Base-by-base conservation (phyloP, 2,797 vertebrate genomes). In the Lutjanus campechanus region DNA sequence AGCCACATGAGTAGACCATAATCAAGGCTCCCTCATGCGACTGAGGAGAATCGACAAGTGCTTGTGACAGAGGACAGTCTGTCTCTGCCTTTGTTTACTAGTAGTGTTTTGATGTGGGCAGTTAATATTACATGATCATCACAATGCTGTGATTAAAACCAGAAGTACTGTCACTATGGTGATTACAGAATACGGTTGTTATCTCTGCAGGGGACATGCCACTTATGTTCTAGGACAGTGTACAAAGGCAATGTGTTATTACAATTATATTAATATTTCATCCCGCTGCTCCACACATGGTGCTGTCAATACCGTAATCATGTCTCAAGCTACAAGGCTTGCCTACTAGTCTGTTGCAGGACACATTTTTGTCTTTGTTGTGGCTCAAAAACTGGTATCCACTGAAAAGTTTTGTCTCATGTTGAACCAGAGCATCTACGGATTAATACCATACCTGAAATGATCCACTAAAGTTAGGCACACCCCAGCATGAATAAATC, bases 221-320 rank as follows among this genome's bases (percentile, higher is more conserved):
- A 79, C 68, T 61, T 70, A 13, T 77, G 49, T 65, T 73, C 56
- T 63, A 54, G 62, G 56, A 69, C 49, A 46, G 46, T 60, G 58
- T 55, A 73, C 47, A 74, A 72, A 62, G 46, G 53, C 58, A 71
- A 61, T 79, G 58, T 87, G 43, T 77, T 87, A 62, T 86, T 69
- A 74, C 40, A 68, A 53, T 29, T 53, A 25, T 79, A 69, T 89
- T 64, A 56, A 84, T 79, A 83, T 79, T 87, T 84, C 13, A 82
- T 72, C 54, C 79, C 64, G 71, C 49, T 6, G 0, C 55, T 83
- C 49, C 50, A 76, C 17, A 13, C 54, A 51, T 6, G 25, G 47
- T 15, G 7, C 69, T 65, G 55, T 69, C 66, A 59, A 40, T 41
- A 16, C 47, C 2, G 13, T 50, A 50, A 82, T 73, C 64, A 76